A percentile compares a stretch with the other conserved stretches of the same genome.
phyloP scores from a whole-genome alignment of 2,888 invertebrate species.

The Drosophila meridionalis region DNA sequence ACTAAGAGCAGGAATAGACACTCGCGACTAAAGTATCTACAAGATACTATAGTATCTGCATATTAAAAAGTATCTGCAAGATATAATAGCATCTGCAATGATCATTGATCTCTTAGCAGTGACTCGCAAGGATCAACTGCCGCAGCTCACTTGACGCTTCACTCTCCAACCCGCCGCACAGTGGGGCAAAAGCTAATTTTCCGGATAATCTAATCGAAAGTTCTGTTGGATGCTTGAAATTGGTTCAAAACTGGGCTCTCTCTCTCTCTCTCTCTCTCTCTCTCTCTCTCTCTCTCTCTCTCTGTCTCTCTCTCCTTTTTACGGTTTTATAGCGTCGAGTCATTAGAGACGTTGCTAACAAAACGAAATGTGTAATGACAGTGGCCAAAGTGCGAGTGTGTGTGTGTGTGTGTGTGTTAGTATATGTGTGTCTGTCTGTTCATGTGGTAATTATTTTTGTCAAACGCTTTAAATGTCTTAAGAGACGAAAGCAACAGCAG shows the following conservation, averaged over 20 bases:
- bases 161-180: constrained; percentile 5
- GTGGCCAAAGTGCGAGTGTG: not conserved
- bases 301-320: constrained; percentile 26
- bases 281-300: too few species aligned
- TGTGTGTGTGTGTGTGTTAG: not conserved
- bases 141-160: too few species aligned
- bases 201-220: constrained; percentile 28
- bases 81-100: not conserved
- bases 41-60: not conserved
- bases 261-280: constrained; percentile 11
- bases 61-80: too few species aligned
- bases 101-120: not conserved
- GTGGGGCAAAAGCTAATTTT: constrained; percentile 18
- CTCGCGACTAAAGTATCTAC: not conserved
- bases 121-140: not conserved
- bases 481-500: constrained; percentile 29
- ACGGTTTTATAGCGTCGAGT: constrained; percentile 49
- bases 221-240: constrained; percentile 11
- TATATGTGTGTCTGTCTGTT: constrained; percentile 23
- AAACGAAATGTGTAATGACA: constrained; percentile 50
- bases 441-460: constrained; percentile 71
- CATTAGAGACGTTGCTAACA: constrained; percentile 64
- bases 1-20: too few species aligned
- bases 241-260: constrained; percentile 24
- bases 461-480: constrained; percentile 63